These are phyloP conservation scores for Mythimna ferrago DNA, from an alignment of 2,888 invertebrate genomes.

Conservation along the genomic window DNA sequence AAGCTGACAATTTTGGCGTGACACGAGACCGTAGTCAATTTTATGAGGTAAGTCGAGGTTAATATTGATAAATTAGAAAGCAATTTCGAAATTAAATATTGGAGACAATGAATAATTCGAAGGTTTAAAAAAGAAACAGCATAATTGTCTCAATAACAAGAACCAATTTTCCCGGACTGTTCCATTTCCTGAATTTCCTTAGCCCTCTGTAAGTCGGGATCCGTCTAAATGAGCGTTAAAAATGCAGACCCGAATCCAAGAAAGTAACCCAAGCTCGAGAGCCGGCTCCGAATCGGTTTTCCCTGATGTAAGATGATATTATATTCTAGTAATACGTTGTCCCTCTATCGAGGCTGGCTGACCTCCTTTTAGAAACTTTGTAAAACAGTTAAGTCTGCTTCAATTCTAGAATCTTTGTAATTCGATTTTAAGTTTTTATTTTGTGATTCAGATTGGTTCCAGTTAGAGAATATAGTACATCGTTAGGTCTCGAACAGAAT, in stretches of 20 bases:
- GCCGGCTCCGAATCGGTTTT: conserved; percentile 37
- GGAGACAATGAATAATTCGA: conserved; percentile 22
- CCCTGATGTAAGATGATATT: conserved; percentile 35
- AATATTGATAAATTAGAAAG: conserved; percentile 36
- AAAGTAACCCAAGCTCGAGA: conserved; percentile 29
- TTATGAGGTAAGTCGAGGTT: conserved; percentile 29
- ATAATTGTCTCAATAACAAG: conserved; percentile 24
- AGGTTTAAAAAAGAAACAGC: conserved; percentile 19
- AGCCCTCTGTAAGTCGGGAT: conserved; percentile 14
- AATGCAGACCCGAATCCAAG: conserved; percentile 52
- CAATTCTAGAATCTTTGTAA: conserved; percentile 14
- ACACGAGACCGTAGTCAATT: conserved; percentile 42
- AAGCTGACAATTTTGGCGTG: conserved; percentile 49
- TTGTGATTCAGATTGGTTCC: neutral
- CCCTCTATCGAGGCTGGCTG: conserved; percentile 13
- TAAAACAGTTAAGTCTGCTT: conserved; percentile 10
- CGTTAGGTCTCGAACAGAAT: conserved; percentile 19
- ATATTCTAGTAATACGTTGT: conserved; percentile 26
- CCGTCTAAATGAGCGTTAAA: conserved; percentile 57
- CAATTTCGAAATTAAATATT: conserved; percentile 21
- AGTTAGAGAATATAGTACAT: conserved; percentile 13
- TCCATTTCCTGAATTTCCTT: conserved; percentile 33
- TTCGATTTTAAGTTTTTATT: conserved; percentile 6
- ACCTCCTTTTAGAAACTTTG: conserved; percentile 14
- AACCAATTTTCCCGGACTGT: conserved; percentile 2